phyloP scores from a whole-genome alignment of 2,113 vertebrate genomes.

The Forbesichthys agassizii region DNA sequence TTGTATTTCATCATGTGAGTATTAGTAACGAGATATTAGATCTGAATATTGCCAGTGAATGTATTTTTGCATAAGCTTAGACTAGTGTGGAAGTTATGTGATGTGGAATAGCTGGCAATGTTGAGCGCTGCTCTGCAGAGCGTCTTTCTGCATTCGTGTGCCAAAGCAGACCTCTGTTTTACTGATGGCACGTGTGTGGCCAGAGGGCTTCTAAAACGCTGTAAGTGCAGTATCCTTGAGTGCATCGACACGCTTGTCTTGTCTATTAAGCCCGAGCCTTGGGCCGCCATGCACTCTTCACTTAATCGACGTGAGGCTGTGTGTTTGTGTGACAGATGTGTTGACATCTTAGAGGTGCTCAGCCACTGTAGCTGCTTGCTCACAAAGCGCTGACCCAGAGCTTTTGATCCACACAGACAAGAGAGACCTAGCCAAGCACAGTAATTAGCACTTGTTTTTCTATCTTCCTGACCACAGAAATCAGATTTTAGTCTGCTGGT shows the following conservation, averaged over 20 bases:
- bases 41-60: too few relatives aligned
- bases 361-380: conserved; percentile 24
- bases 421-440: conserved; percentile 19
- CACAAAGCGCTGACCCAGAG: conserved; percentile 16
- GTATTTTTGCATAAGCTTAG: not conserved
- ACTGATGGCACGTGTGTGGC: too few relatives aligned
- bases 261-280: not conserved
- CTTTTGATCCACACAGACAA: conserved; percentile 20
- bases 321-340: conserved; percentile 29
- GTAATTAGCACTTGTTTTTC: conserved; percentile 44
- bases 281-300: conserved; percentile 11
- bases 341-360: conserved; percentile 31
- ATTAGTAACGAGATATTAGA: too few relatives aligned
- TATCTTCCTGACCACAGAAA: conserved; percentile 12
- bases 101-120: too few relatives aligned
- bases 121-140: too few relatives aligned
- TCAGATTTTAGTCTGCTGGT: conserved; percentile 31
- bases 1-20: too few relatives aligned
- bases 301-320: conserved; percentile 15
- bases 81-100: not conserved
- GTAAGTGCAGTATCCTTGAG: conserved; percentile 15
- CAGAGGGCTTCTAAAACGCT: not conserved
- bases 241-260: not conserved
- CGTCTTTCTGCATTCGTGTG: too few relatives aligned
- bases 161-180: too few relatives aligned